Evolutionary conservation across 1,140 invertebrate species (phyloP), one percentile per base, ranked within the genome.

Genomic region (Heliconius himera): DNA sequence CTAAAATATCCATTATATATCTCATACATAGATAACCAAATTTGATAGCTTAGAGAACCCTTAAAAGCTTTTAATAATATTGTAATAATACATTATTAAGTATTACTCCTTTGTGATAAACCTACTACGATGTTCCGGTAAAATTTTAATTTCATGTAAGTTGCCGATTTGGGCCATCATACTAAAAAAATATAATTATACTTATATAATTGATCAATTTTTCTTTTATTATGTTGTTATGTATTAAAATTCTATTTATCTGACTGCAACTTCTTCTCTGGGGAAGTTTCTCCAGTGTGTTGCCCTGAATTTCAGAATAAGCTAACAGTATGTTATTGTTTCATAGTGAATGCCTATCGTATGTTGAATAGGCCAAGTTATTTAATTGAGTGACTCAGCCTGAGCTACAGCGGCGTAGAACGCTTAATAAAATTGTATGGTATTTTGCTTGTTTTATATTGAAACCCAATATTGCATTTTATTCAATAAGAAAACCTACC

Each of bases 51-150:
- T 66, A 66, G 26, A 66, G 26, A 13, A 66, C 60, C 22, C 60
- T 66, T 60, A 66, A 66, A 66, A 66, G 60, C 60, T 29, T 66
- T 66, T 29, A 66, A 29, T 66, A 29, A 66, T 66, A 66, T 66
- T 66, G 29, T 66, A 66, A 13, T 66, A 66, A 66, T 29, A 66
- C 11, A 66, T 16, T 66, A 66, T 66, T 66, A 66, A 22, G 1
- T 66, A 66, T 26, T 26, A 66, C 3, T 66, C 60, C 60, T 26
- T 66, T 16, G 60, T 29, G 60, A 66, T 29, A 66, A 66, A 66
- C 22, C 16, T 66, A 66, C 26, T 26, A 18, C 60, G 60, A 29
- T 26, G n/a, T 26, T 66, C 22, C 60, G 26, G 9, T 66, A 36
- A 36, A 36, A 36, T 36, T 36, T 36, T 36, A 6, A 2, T 29